Base-by-base conservation (phyloP, 2,888 invertebrate species). In the Cremastinae sp. region DNA sequence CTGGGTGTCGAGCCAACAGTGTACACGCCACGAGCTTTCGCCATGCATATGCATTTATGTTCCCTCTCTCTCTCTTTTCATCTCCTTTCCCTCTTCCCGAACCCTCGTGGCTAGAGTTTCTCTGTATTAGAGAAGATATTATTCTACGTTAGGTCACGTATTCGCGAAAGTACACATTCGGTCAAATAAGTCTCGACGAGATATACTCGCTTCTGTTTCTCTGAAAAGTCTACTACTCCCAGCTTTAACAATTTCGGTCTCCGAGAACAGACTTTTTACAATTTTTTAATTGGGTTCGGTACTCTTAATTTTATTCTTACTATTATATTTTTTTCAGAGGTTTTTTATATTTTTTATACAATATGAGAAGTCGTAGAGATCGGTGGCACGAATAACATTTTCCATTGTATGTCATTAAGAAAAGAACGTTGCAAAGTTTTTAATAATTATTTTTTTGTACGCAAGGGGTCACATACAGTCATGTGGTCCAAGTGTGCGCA, bases 31-130 rank as follows among this genome's bases (percentile, higher is more conserved):
- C 70, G 70, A 61, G 65, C 59, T 66, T 70, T 65, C 55, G 8
- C 16, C 65, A 75, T 75, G 75, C 75, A 75, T 75, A 75, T 75
- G 75, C 75, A 75, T 75, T 70, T 70, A 43, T 59, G 47, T 53
- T 58, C 12, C 18, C 53, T 14, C 37, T 59, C 53, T 7, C 61
- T 62, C 37, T 28, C 8, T 61, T 53, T 43, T 39, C 61, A 47
- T 47, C 10, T 8, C 16, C 41, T 61, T 47, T 10, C n/a, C 53
- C 22, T 59, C 14, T 51, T 61, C 35, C 2, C 9, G 1, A 14
- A 1, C 53, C 59, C 16, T 12, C 35, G 55, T 12, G 47, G 3
- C 20, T 7, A 12, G 39, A 37, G n/a, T 70, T 70, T 59, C 58
- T 56, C 39, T 59, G 41, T 28, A 20, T 7, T 43, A 14, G 59